A percentile compares a stretch with the other conserved stretches of the same genome.
Evolutionary conservation across 2,113 vertebrate species (phyloP).

Genomic region (Lipotes vexillifer): DNA sequence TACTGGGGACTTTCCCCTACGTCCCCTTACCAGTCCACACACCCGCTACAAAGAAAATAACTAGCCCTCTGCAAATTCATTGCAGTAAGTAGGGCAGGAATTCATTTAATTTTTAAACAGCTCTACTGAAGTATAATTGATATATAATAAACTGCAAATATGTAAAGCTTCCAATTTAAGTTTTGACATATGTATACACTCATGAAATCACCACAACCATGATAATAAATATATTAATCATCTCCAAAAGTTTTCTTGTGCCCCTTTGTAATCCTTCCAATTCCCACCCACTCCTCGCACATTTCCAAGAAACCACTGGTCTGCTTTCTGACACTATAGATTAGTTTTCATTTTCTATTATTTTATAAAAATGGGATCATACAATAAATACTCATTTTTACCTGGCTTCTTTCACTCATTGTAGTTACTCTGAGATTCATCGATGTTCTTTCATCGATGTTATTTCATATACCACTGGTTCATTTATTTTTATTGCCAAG

Average conservation of each 20-base stretch:
- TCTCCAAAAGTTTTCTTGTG: not conserved
- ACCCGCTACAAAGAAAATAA: not conserved
- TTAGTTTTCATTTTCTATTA: slow-evolving; percentile 10
- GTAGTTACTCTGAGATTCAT: not conserved
- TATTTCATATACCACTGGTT: not conserved
- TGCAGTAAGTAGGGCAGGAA: not conserved
- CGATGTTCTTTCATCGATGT: not conserved
- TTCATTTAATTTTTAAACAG: slow-evolving; percentile 9
- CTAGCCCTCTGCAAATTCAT: not conserved
- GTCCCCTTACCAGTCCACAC: not conserved
- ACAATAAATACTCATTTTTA: not conserved
- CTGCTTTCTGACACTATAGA: not conserved
- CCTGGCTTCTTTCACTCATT: not conserved
- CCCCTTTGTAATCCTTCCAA: not conserved
- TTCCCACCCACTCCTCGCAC: not conserved
- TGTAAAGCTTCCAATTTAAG: not conserved
- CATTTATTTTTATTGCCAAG: not conserved
- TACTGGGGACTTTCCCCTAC: not conserved
- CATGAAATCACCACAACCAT: not conserved
- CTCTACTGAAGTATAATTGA: not conserved
- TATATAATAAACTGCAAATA: not conserved
- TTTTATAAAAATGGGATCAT: slow-evolving; percentile 28
- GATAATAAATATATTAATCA: not conserved
- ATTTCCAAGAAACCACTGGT: not conserved
- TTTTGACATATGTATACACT: not conserved